Percentiles rank a stretch among this genome's conserved stretches.
phyloP scores from a whole-genome alignment of 2,113 vertebrate species.

The Panthera tigris region DNA sequence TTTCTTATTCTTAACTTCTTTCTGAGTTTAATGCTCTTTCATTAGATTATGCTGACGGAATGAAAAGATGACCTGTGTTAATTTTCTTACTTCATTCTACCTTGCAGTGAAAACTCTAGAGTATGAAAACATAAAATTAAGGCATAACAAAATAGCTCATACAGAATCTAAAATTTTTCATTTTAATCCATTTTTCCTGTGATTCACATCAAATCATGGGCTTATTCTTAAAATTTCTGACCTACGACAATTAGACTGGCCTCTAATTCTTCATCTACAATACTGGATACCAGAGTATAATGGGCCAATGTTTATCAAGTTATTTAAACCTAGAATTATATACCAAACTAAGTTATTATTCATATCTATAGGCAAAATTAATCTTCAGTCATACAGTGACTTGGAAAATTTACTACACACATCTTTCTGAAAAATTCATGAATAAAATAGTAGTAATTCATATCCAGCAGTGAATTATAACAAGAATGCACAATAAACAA shows the following conservation, averaged over 20 bases:
- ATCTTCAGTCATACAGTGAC: background rate
- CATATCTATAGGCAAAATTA: background rate
- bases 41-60: background rate
- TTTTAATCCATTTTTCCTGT: background rate
- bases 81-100: background rate
- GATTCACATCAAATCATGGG: background rate
- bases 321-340: conserved; percentile 23
- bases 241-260: background rate
- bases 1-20: background rate
- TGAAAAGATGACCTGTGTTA: background rate
- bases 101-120: background rate
- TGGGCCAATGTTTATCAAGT: background rate
- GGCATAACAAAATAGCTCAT: background rate
- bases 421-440: background rate
- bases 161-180: background rate
- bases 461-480: background rate
- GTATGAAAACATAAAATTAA: conserved; percentile 16
- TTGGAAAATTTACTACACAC: background rate
- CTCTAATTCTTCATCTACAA: background rate
- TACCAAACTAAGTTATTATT: background rate
- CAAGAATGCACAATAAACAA: background rate
- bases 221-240: background rate
- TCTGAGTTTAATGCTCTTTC: background rate
- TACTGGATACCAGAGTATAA: background rate
- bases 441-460: conserved; percentile 37